Evolutionary conservation across 1,140 invertebrate species (phyloP).

Genomic region (Eufriesea mexicana): DNA sequence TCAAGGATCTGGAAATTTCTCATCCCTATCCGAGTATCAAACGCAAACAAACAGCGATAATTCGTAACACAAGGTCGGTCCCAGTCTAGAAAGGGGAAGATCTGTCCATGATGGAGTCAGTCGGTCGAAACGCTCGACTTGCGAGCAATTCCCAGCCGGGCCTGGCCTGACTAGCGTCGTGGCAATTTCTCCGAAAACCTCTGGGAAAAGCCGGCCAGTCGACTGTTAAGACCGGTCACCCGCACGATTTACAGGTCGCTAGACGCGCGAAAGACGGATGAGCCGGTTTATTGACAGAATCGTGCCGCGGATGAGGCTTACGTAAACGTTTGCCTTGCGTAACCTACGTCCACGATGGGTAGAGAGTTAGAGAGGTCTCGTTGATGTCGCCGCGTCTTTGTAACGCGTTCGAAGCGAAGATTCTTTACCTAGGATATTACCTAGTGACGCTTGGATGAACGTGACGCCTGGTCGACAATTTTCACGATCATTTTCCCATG

Average conservation of each 20-base stretch:
- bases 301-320: slow-evolving; percentile 26
- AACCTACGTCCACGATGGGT: slow-evolving; percentile 13
- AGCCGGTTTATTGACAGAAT: slow-evolving; percentile 55
- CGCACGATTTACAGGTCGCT: slow-evolving; percentile 38
- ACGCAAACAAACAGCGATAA: background rate
- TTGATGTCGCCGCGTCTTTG: background rate
- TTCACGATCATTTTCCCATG: background rate
- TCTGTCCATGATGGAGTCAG: too few species aligned
- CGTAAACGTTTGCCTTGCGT: slow-evolving; percentile 42
- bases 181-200: slow-evolving; percentile 48
- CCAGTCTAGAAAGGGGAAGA: too few species aligned
- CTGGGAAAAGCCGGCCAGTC: slow-evolving; percentile 21
- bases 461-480: background rate
- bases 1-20: too few species aligned
- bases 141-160: slow-evolving; percentile 19
- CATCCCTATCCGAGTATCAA: too few species aligned
- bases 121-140: background rate
- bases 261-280: slow-evolving; percentile 48
- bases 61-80: background rate
- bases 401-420: background rate
- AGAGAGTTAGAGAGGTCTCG: slow-evolving; percentile 1
- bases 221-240: slow-evolving; percentile 21
- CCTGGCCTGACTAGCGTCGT: background rate
- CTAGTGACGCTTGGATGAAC: background rate
- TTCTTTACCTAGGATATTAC: background rate